phyloP scores from a whole-genome alignment of 2,888 invertebrate genomes.

The Lasioglossum leucozonium region DNA sequence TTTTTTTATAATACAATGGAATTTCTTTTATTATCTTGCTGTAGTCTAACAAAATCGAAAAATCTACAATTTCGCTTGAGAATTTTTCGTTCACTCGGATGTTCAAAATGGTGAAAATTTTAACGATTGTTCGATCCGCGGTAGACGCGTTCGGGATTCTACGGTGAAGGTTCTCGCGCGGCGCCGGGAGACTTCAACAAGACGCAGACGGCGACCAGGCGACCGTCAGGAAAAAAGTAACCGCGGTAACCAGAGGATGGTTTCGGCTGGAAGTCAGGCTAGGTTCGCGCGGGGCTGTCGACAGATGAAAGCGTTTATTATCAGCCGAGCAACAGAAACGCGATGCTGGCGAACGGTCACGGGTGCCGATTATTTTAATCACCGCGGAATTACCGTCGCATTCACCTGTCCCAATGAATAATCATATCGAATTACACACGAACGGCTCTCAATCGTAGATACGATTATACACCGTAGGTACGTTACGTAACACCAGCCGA shows the following conservation, averaged over 20 bases:
- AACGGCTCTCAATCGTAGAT: constrained; percentile 74
- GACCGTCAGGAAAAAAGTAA: background rate
- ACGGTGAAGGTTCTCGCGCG: background rate
- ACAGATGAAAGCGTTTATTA: constrained; percentile 68
- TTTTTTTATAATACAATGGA: background rate
- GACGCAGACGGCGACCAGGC: background rate
- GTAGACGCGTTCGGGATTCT: background rate
- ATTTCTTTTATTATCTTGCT: background rate
- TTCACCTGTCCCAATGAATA: constrained; percentile 76
- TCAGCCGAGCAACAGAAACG: constrained; percentile 64
- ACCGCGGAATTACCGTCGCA: constrained; percentile 73
- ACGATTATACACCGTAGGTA: constrained; percentile 72
- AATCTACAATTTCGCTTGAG: too few species aligned
- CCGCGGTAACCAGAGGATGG: background rate
- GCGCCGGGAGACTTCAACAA: constrained; percentile 6
- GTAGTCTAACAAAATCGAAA: too few species aligned
- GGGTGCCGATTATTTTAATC: constrained; percentile 75
- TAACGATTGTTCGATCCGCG: background rate
- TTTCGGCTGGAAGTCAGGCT: constrained; percentile 44
- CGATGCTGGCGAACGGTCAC: constrained; percentile 64
- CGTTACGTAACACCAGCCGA: constrained; percentile 73
- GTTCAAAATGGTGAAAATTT: too few species aligned
- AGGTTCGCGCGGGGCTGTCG: constrained; percentile 20
- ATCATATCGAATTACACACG: constrained; percentile 77
- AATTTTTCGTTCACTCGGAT: too few species aligned